Base-by-base conservation (phyloP, 2,888 invertebrate genomes). In the Aspidiotus rigidus region DNA sequence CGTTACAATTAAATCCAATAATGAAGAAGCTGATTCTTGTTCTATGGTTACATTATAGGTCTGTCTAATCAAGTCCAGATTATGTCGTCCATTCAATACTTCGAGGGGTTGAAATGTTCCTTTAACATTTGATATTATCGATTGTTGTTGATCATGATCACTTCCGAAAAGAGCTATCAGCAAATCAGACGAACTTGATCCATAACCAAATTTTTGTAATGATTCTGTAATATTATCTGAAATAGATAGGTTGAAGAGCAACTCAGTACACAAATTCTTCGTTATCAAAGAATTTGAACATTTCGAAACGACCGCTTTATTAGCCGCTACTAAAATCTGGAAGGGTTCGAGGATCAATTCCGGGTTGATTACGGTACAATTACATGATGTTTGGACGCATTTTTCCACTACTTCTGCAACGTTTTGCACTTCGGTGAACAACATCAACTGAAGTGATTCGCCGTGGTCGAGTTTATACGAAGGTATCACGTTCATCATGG, bases 141-240 rank as follows among this genome's bases (percentile, higher is more conserved):
- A 75, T 61, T 77, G 72, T 11, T 74, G 63, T 41, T 73, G 72
- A 64, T 74, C 72, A 39, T 78, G 76, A 44, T 76, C 72, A 9
- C 72, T 72, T 41, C 78, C 75, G 54, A 78, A 76, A 69, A 84
- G 74, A 1, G 79, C 73, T 15, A 78, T 79, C 17, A 83, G 77
- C 42, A 85, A 72, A 62, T 84, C 75, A 9, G 74, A 78, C 69
- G 81, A 81, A 1, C 76, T 76, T 67, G 81, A 81, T 60, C 78
- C 77, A 16, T 85, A 81, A 1, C 88, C 87, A 78, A 88, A 88
- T 71, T 80, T 84, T 63, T 77, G 79, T 62, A 89, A 78, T 71
- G 88, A 86, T 72, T 84, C 83, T 6, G 84, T 81, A 72, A 89
- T 89, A 74, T 86, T 87, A 75, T 84, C 86, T 0, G 86, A 83